phyloP scores from a whole-genome alignment of 2,888 invertebrate genomes.

The Andrena hattorfiana region DNA sequence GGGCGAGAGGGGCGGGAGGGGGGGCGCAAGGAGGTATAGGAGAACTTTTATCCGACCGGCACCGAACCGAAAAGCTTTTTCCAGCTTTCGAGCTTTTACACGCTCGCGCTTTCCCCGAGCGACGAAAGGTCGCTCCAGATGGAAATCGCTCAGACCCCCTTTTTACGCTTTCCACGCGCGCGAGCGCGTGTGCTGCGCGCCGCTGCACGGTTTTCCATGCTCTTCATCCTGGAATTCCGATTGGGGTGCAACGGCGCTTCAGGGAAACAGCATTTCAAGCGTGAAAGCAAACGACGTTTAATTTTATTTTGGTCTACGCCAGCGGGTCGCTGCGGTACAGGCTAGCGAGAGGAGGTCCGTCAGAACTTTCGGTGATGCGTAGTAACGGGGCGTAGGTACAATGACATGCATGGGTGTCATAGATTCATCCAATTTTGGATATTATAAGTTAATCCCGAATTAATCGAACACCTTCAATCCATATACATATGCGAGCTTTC shows the following conservation, averaged over 20 bases:
- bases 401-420: too few relatives aligned
- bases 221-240: conserved; percentile 10
- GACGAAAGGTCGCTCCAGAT: conserved; percentile 64
- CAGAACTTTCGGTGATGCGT: not conserved
- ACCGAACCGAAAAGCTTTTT: conserved; percentile 77
- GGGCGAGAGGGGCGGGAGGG: conserved; percentile 44
- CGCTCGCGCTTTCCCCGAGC: conserved; percentile 69
- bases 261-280: not conserved
- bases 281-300: conserved; percentile 12
- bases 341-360: not conserved
- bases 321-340: not conserved
- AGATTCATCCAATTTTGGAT: too few relatives aligned
- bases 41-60: conserved; percentile 80
- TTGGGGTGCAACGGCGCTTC: not conserved
- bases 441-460: too few relatives aligned
- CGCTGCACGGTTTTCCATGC: not conserved
- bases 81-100: conserved; percentile 78
- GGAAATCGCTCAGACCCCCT: conserved; percentile 67
- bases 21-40: conserved; percentile 73
- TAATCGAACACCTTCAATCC: too few relatives aligned
- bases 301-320: not conserved
- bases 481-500: too few relatives aligned
- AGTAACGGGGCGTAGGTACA: not conserved
- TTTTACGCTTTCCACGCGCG: conserved; percentile 14
- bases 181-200: conserved; percentile 9